phyloP scores from a whole-genome alignment of 2,797 vertebrate species.

The Hypotaenidia okinawae region DNA sequence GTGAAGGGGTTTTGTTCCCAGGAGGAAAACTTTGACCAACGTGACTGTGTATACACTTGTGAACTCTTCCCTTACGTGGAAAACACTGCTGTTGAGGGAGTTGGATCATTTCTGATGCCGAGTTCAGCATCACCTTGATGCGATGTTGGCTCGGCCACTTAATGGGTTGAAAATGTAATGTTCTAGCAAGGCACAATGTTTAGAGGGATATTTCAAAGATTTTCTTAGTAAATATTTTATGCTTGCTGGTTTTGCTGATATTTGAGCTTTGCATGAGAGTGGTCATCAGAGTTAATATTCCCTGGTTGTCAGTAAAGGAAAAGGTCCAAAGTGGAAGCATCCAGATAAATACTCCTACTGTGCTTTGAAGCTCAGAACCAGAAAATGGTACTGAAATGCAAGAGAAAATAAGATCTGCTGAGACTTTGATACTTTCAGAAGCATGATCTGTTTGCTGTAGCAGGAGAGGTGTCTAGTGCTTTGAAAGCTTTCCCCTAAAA shows the following conservation, averaged over 20 bases:
- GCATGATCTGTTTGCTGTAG: neutral
- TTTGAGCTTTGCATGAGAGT: neutral
- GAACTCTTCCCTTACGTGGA: neutral
- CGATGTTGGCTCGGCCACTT: neutral
- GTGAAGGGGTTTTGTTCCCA: neutral
- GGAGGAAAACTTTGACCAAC: neutral
- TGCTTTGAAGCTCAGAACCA: neutral
- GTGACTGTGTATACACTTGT: neutral
- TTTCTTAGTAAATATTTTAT: neutral
- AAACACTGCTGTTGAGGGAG: fast-evolving
- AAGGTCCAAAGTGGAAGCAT: neutral
- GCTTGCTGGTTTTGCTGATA: neutral
- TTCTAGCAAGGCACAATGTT: neutral
- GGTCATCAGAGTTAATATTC: neutral
- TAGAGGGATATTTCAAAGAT: neutral
- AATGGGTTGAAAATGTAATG: neutral
- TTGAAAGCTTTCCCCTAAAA: neutral
- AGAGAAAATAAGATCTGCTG: neutral
- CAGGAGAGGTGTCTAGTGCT: neutral
- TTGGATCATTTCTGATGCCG: neutral
- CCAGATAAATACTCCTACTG: neutral
- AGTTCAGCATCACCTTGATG: neutral
- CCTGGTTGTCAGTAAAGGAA: neutral
- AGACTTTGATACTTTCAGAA: neutral
- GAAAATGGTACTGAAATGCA: neutral